phyloP scores from a whole-genome alignment of 1,140 invertebrate species.

The Eufriesea mexicana region DNA sequence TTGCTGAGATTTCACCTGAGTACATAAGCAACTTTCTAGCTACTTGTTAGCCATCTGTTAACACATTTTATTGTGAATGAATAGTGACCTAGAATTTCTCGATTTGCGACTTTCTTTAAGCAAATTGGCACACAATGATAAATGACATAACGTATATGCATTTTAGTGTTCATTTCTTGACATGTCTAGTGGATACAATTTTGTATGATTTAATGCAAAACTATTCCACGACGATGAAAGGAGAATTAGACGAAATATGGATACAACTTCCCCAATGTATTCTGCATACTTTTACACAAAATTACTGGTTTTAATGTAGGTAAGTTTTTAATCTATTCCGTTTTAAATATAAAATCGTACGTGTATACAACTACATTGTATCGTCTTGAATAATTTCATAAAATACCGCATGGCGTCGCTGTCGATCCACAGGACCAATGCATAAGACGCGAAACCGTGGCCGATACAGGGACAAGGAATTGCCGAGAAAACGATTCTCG shows the following conservation, averaged over 20 bases:
- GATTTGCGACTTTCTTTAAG: neutral
- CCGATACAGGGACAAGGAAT: neutral
- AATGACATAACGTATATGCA: neutral
- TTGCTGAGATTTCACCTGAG: slow-evolving; percentile 35
- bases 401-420: neutral
- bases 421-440: neutral
- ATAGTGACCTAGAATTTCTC: slow-evolving; percentile 5
- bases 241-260: too few relatives aligned
- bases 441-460: too few relatives aligned
- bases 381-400: neutral
- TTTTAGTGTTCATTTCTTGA: neutral
- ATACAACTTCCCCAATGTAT: too few relatives aligned
- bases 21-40: slow-evolving; percentile 39
- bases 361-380: neutral
- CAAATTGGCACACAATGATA: neutral
- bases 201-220: neutral
- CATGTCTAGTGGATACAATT: neutral
- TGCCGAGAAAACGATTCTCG: neutral
- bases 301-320: too few relatives aligned
- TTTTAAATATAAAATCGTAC: too few relatives aligned
- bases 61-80: slow-evolving; percentile 3
- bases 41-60: slow-evolving; percentile 30
- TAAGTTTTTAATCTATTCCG: too few relatives aligned
- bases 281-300: too few relatives aligned
- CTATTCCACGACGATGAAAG: too few relatives aligned